Evolutionary conservation across 2,113 vertebrate genomes (phyloP).

Genomic region (Misgurnus mizolepis): DNA sequence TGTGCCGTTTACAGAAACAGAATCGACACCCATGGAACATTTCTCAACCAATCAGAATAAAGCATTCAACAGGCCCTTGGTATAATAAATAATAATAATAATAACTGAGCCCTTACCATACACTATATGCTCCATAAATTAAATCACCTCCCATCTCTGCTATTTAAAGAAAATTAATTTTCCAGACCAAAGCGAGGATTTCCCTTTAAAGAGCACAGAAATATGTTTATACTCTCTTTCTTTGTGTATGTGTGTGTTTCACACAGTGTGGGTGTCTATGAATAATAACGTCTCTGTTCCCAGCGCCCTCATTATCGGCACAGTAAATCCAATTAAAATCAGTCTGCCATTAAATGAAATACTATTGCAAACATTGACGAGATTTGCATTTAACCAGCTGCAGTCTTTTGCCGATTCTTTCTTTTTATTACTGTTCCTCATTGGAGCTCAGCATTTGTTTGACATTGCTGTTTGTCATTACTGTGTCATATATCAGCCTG

Average conservation of each 20-base stretch:
- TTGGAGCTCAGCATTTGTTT: background rate
- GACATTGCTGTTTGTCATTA: background rate
- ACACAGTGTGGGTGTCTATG: background rate
- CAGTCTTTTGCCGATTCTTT: background rate
- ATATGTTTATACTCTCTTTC: background rate
- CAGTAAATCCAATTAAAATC: conserved; percentile 52
- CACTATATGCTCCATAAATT: background rate
- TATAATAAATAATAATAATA: no score
- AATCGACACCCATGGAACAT: no score
- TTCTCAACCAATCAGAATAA: no score
- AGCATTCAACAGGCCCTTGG: no score
- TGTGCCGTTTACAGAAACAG: no score
- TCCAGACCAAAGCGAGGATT: background rate
- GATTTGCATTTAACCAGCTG: conserved; percentile 17
- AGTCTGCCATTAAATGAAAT: conserved; percentile 52
- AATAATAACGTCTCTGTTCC: conserved; percentile 38
- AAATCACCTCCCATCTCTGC: background rate
- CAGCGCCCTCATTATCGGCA: conserved; percentile 35
- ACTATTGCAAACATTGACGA: conserved; percentile 3
- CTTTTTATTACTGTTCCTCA: background rate
- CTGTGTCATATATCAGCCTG: background rate
- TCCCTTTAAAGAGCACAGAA: background rate
- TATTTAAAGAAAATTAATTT: background rate
- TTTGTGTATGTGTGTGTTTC: conserved; percentile 7
- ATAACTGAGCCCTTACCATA: no score